phyloP scores from a whole-genome alignment of 1,140 invertebrate species.

The Drosophila carrolli region DNA sequence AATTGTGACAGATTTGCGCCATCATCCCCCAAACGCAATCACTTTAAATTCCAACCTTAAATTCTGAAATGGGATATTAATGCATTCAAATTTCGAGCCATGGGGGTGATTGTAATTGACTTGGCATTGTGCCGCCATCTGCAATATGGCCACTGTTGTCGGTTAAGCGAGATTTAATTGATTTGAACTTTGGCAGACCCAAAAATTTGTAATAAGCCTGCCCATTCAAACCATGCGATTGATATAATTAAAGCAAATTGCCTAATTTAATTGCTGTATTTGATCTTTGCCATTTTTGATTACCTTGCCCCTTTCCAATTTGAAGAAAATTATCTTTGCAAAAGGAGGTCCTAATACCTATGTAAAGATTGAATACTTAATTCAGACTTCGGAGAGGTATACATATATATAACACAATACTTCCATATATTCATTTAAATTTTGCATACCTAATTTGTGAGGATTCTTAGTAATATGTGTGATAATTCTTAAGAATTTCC shows the following conservation, averaged over 20 bases:
- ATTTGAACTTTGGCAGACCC: conserved; percentile 5
- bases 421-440: too few relatives aligned
- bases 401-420: too few relatives aligned
- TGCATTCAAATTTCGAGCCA: conserved; percentile 17
- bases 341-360: too few relatives aligned
- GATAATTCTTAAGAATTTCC: too few relatives aligned
- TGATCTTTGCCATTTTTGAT: too few relatives aligned
- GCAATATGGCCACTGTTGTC: conserved; percentile 13
- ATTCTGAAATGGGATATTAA: conserved; percentile 35
- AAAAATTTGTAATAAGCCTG: conserved; percentile 3
- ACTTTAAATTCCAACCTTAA: conserved; percentile 18
- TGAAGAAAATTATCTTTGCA: too few relatives aligned
- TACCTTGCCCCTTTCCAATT: too few relatives aligned
- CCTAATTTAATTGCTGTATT: too few relatives aligned
- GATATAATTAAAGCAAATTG: not conserved
- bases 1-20: conserved; percentile 75
- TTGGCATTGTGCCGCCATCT: conserved; percentile 24
- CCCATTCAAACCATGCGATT: not conserved
- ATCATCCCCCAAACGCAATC: not conserved
- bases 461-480: too few relatives aligned
- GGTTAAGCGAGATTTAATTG: conserved; percentile 37
- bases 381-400: too few relatives aligned
- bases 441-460: too few relatives aligned
- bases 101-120: conserved; percentile 31
- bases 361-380: too few relatives aligned